A percentile compares a stretch with the other conserved stretches of the same genome.
These are phyloP conservation scores for Cyclopterus lumpus DNA, from an alignment of 2,797 vertebrate species.

Conservation along the genomic window DNA sequence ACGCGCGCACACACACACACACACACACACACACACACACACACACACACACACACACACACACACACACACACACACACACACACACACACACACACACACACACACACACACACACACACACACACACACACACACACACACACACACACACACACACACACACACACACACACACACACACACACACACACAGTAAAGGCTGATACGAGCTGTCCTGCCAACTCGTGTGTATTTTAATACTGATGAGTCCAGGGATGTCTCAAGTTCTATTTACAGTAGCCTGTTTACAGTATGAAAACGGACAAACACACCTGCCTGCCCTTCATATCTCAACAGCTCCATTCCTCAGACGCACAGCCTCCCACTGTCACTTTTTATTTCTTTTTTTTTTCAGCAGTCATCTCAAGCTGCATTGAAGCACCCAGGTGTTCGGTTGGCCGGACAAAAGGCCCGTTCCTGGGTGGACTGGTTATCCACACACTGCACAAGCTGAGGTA, in stretches of 20 bases:
- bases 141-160: slow-evolving; percentile 1
- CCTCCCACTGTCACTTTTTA: slow-evolving; percentile 6
- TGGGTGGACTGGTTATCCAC: slow-evolving; percentile 43
- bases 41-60: slow-evolving; percentile 5
- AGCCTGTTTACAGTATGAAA: slow-evolving; percentile 60
- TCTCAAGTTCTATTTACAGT: slow-evolving; percentile 65
- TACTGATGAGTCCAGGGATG: slow-evolving; percentile 42
- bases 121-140: slow-evolving; percentile 10
- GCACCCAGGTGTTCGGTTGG: slow-evolving; percentile 67
- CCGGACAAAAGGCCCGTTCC: slow-evolving; percentile 50
- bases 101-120: slow-evolving; percentile 6
- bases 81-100: slow-evolving; percentile 4
- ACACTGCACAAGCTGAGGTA: slow-evolving; percentile 54
- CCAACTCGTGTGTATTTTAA: slow-evolving; percentile 62
- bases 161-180: slow-evolving; percentile 19
- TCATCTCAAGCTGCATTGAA: slow-evolving; percentile 46
- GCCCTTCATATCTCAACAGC: slow-evolving; percentile 60
- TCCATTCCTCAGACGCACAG: slow-evolving; percentile 35
- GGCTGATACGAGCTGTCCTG: slow-evolving; percentile 30
- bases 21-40: neutral
- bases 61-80: slow-evolving; percentile 4
- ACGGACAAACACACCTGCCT: slow-evolving; percentile 56
- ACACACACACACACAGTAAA: slow-evolving; percentile 1
- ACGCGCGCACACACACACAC: slow-evolving; percentile 1
- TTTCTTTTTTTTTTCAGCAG: slow-evolving; percentile 6